A percentile compares a stretch with the other conserved stretches of the same genome.
Conservation (phyloP, 2,113 vertebrate genomes). For the Falcunculus frontatus region DNA sequence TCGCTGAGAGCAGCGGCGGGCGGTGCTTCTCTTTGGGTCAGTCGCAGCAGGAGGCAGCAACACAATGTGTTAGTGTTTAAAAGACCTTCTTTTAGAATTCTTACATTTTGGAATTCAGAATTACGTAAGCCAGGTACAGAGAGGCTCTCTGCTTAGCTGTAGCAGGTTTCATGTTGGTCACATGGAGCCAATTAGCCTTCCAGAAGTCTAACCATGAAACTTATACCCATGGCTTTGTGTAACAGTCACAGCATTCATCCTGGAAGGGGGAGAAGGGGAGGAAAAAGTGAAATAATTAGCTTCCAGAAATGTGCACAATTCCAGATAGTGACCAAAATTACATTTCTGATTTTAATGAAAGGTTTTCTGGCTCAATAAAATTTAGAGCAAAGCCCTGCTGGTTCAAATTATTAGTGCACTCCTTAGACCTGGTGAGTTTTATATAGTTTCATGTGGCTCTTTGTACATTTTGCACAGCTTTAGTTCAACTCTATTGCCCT, state of each 20-base stretch:
- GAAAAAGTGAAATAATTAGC: constrained; percentile 6
- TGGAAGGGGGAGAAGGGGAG: not conserved
- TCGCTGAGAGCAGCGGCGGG: accelerated
- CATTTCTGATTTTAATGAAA: constrained; percentile 54
- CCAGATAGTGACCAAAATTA: constrained; percentile 40
- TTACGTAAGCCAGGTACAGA: not conserved
- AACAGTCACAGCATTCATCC: not conserved
- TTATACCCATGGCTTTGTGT: not conserved
- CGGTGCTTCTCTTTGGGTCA: not conserved
- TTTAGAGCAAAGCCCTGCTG: constrained; percentile 54
- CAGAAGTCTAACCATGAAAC: not conserved
- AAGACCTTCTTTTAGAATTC: not conserved
- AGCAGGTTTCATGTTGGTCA: not conserved
- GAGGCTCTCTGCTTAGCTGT: not conserved
- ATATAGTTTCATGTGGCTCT: constrained; percentile 51
- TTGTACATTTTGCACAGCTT: constrained; percentile 57
- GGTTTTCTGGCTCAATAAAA: constrained; percentile 50
- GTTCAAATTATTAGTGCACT: constrained; percentile 54
- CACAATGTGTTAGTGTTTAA: not conserved
- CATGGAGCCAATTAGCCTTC: constrained; percentile 16
- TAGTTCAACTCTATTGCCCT: constrained; percentile 61
- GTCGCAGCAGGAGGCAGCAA: not conserved
- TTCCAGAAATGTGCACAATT: constrained; percentile 26
- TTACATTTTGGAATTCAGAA: not conserved
- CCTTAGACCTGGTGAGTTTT: constrained; percentile 54